Conservation (phyloP, 2,888 invertebrate species). For the Ceramica pisi region DNA sequence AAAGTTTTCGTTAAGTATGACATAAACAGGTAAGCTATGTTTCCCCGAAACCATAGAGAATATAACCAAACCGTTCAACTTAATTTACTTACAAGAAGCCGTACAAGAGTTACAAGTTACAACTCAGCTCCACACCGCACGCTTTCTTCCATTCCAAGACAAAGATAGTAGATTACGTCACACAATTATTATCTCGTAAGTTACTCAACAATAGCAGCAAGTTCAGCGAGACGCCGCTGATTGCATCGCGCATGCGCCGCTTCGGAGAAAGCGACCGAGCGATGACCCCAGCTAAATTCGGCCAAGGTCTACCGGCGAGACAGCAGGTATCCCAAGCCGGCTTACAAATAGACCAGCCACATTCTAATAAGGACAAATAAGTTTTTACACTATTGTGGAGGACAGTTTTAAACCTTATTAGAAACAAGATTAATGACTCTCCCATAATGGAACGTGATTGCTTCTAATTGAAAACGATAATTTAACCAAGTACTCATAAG, state of each 20-base stretch:
- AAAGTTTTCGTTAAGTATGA: no score
- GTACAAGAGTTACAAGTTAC: neutral
- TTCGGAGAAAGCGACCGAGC: slow-evolving; percentile 86
- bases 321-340: slow-evolving; percentile 67
- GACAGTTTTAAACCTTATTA: slow-evolving; percentile 15
- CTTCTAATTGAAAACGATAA: slow-evolving; percentile 22
- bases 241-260: slow-evolving; percentile 79
- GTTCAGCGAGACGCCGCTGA: slow-evolving; percentile 69
- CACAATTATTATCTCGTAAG: slow-evolving; percentile 55
- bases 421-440: slow-evolving; percentile 11
- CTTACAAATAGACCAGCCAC: slow-evolving; percentile 56
- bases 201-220: slow-evolving; percentile 65
- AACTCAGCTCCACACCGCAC: neutral
- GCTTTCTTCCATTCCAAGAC: slow-evolving; percentile 39
- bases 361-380: slow-evolving; percentile 39
- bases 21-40: no score
- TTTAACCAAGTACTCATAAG: slow-evolving; percentile 24
- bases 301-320: slow-evolving; percentile 84
- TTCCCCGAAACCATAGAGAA: neutral
- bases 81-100: slow-evolving; percentile 11
- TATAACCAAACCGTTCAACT: no score
- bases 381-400: slow-evolving; percentile 11
- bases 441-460: slow-evolving; percentile 3
- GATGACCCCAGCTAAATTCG: slow-evolving; percentile 85
- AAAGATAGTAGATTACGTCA: slow-evolving; percentile 54